Evolutionary conservation across 2,797 vertebrate genomes (phyloP).

Genomic region (Gila robusta): DNA sequence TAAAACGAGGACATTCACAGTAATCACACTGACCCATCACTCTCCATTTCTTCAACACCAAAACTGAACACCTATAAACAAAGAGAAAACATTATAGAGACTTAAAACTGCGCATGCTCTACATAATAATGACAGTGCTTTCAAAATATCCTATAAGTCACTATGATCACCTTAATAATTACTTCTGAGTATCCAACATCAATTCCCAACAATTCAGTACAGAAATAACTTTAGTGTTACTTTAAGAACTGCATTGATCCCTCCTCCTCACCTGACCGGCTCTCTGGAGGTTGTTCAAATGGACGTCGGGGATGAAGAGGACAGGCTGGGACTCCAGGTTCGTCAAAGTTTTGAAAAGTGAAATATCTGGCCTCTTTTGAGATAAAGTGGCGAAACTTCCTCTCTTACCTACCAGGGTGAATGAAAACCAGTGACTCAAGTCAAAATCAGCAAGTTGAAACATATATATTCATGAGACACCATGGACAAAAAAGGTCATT

Average conservation of each 20-base stretch:
- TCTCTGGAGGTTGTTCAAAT: conserved; percentile 96
- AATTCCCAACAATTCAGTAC: neutral
- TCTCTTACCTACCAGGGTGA: conserved; percentile 72
- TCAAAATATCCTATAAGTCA: neutral
- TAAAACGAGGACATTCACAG: neutral
- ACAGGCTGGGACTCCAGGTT: conserved; percentile 96
- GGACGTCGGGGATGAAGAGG: conserved; percentile 96
- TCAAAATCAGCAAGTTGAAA: neutral
- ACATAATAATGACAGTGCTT: neutral
- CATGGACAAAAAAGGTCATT: neutral
- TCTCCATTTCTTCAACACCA: conserved; percentile 91
- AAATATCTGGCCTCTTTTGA: conserved; percentile 91
- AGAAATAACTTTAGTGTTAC: neutral
- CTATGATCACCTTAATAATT: neutral
- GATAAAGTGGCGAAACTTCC: conserved; percentile 70
- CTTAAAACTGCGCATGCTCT: neutral
- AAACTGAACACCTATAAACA: conserved; percentile 86
- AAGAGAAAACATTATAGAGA: conserved; percentile 1
- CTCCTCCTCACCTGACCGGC: conserved; percentile 87
- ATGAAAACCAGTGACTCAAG: neutral
- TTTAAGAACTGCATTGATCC: neutral
- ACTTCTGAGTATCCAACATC: neutral
- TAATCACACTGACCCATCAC: conserved; percentile 89
- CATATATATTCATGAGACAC: neutral
- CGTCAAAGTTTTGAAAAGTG: conserved; percentile 93